Evolutionary conservation across 1,140 invertebrate genomes (phyloP), one percentile per base, ranked within the genome.

Genomic region (Atta colombica): DNA sequence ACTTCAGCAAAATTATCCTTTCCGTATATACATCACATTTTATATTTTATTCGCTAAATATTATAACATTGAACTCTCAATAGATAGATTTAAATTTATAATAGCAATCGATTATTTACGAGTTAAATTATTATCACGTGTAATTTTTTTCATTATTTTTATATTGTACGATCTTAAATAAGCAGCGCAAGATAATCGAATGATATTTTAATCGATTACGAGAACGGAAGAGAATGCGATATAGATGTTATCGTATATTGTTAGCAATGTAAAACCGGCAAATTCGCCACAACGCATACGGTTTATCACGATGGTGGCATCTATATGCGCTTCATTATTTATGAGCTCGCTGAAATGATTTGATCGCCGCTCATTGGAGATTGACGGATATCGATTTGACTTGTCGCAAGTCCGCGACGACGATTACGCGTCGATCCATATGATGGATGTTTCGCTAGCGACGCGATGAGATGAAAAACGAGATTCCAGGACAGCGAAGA

Each of bases 261-360:
- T 84, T 74, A 84, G 28, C 35, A 58, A 21, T 55, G 18, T 84
- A 84, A 75, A 84, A 84, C 8, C 55, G 61, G 68, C 68, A 74
- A 69, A 86, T 89, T 80, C 53, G 58, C 31, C 77, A 58, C 51
- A 85, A 77, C 55, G 16, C 69, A 53, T 45, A 88, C 63, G 55
- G 80, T 88, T 85, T 88, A 85, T 65, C 51, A 10, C 65, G 51
- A n/a, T 51, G 72, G 12, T 39, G 58, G 16, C 53, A 88, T 81
- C 85, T 86, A 75, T 63, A 72, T 66, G 72, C 31, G 66, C 51
- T 89, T 89, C 87, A 89, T 88, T 88, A 89, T 89, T 89, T 89
- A 88, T 85, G 87, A 85, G 78, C 39, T 77, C 55, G 80, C 80
- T 78, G 87, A 89, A 89, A 89, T 39, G 68, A 51, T 16, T 58